Base-by-base conservation (phyloP, 2,888 invertebrate species). In the Bedellia somnulentella region DNA sequence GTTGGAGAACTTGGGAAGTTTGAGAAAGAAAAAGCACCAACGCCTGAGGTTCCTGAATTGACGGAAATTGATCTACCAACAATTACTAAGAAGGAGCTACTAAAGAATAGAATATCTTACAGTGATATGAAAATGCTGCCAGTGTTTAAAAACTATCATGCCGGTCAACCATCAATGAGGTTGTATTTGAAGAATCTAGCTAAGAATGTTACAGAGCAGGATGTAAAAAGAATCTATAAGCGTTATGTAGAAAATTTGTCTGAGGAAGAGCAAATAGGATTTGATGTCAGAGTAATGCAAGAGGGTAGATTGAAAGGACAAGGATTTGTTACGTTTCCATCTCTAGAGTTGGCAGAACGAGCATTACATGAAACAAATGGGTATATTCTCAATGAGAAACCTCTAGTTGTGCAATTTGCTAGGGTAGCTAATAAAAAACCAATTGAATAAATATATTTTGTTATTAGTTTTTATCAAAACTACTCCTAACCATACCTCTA, bases 231-330 rank as follows among this genome's bases (percentile, higher is more conserved):
- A 40, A 85, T 95, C 38, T 95, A 85, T 53, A 83, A 81, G 35
- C 76, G 85, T 30, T 93, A 86, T 49, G 52, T 71, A 3, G 50
- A 66, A 35, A 49, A 57, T 24, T 45, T 63, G 30, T 45, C 58
- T 13, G 60, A 60, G 33, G 61, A 70, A 27, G 66, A 77, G 29
- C 54, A 63, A 6, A 67, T 67, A 35, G 70, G 71, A 25, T 80
- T 83, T 58, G 80, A 82, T 56, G 82, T 95, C 3, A 80, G 89
- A 43, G 78, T 94, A 9, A 92, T 96, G 93, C 89, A 91, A 51
- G 91, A 93, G 58, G 96, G 96, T 1, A 80, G 93, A 48, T 95
- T 96, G 95, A 96, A 94, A 61, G 95, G 95, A 0, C 96, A 96
- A 63, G 94, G 93, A 1, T 96, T 96, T 77, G 80, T 96, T 1